A percentile compares a stretch with the other conserved stretches of the same genome.
Evolutionary conservation across 1,140 invertebrate genomes (phyloP).

Genomic region (Ylistrum balloti): DNA sequence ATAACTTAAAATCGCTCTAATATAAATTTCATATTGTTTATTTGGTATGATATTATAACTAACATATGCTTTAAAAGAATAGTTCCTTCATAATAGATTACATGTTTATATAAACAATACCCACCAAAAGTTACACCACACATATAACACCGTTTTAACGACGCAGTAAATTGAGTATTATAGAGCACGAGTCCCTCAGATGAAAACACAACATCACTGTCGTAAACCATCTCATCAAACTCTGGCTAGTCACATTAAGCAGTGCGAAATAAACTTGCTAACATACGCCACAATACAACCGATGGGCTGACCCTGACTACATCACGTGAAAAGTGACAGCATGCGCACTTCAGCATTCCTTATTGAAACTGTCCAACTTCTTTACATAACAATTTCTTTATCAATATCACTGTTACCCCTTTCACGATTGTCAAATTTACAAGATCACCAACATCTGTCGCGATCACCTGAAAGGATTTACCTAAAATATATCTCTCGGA

Average conservation of each 20-base stretch:
- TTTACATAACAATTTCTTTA: no score
- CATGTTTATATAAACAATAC: conserved; percentile 2
- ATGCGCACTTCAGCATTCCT: not conserved
- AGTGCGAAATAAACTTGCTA: conserved; percentile 15
- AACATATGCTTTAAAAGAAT: not conserved
- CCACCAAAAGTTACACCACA: not conserved
- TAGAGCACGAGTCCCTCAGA: not conserved
- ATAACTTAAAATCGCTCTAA: conserved; percentile 17
- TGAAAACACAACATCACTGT: not conserved
- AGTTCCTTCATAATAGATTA: not conserved
- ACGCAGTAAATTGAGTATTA: not conserved
- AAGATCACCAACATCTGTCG: no score
- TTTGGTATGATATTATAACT: conserved; percentile 11
- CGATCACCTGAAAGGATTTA: no score
- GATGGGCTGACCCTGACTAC: not conserved
- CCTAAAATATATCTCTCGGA: no score
- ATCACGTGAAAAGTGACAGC: not conserved
- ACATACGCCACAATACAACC: conserved; percentile 23
- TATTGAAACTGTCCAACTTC: conserved; percentile 23
- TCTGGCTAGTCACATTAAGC: conserved; percentile 6
- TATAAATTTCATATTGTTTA: not conserved
- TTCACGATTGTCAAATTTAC: no score
- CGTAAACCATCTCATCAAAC: not conserved
- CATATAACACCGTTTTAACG: not conserved
- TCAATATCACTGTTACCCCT: no score